Evolutionary conservation across 2,797 vertebrate genomes (phyloP), one percentile per base, ranked within the genome.

Genomic region (Hydrolagus colliei): DNA sequence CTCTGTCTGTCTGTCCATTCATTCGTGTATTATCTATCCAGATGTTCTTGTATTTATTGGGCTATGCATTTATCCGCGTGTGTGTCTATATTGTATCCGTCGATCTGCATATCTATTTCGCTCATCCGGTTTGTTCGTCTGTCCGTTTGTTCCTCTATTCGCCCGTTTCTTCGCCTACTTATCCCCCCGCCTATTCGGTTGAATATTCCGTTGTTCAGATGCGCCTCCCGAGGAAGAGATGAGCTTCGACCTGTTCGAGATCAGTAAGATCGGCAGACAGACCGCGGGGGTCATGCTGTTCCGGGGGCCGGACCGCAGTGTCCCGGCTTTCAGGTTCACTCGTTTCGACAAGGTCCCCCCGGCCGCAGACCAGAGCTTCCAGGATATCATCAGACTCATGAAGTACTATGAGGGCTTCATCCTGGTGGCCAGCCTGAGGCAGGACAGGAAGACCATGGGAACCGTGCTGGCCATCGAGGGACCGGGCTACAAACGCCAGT

Each of bases 291-390:
- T 96, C 89, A 99, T 98, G 91, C 91, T 95, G 89, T 98, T 98
- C 90, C 92, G 96, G 85, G 98, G 98, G 75, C 95, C 94, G 3
- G 95, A 97, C 89, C 93, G 93, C 0, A 73, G 91, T 0, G 18
- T 87, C 65, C 96, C 97, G 0, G 96, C 98, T 0, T 99, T 96
- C 87, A 96, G 98, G 59, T 99, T 99, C 89, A 95, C 98, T 88
- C 96, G 97, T 5, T 99, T 98, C 5, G 98, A 99, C 93, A 96
- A 97, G 62, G 92, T 99, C 86, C 98, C 98, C 2, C 93, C 97
- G 0, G 95, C 97, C 89, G 93, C 92, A 59, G 78, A 94, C 0
- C 93, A 93, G 0, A 92, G 93, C 27, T 92, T 99, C 9, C 91
- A 93, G 88, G 93, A 95, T 89, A 96, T 99, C 20, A 9, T 96